Evolutionary conservation across 2,888 invertebrate genomes (phyloP).

Genomic region (Sinopyrophorus schimmeli): DNA sequence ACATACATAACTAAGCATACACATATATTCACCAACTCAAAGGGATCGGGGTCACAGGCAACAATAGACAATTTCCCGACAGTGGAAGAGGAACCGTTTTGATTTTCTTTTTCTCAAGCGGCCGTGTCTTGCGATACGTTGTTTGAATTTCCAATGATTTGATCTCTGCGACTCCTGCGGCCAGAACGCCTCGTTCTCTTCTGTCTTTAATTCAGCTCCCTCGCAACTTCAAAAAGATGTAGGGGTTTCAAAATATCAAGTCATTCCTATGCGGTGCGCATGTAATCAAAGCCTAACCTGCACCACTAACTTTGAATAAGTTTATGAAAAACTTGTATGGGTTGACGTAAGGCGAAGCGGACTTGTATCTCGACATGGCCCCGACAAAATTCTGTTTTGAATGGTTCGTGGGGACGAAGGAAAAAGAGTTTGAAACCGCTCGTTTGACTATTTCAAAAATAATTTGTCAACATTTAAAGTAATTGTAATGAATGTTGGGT

Average conservation of each 20-base stretch:
- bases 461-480: too few species aligned
- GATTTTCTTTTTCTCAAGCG: constrained; percentile 43
- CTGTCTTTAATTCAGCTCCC: constrained; percentile 27
- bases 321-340: too few species aligned
- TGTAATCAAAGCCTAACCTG: constrained; percentile 19
- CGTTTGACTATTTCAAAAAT: too few species aligned
- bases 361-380: too few species aligned
- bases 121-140: constrained; percentile 43
- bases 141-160: constrained; percentile 45
- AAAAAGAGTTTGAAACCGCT: too few species aligned
- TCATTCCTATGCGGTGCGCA: constrained; percentile 25
- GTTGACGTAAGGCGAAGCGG: too few species aligned
- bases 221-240: constrained; percentile 26
- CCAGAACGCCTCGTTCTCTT: constrained; percentile 21
- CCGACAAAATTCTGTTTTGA: too few species aligned
- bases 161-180: constrained; percentile 23
- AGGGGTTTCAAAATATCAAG: constrained; percentile 12
- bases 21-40: constrained; percentile 36
- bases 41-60: constrained; percentile 48
- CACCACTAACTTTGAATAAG: constrained; percentile 15
- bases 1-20: constrained; percentile 14
- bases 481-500: too few species aligned
- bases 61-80: constrained; percentile 49
- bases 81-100: constrained; percentile 40
- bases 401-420: too few species aligned